Conservation (phyloP, 2,113 vertebrate genomes). For the Oncorhynchus masou region DNA sequence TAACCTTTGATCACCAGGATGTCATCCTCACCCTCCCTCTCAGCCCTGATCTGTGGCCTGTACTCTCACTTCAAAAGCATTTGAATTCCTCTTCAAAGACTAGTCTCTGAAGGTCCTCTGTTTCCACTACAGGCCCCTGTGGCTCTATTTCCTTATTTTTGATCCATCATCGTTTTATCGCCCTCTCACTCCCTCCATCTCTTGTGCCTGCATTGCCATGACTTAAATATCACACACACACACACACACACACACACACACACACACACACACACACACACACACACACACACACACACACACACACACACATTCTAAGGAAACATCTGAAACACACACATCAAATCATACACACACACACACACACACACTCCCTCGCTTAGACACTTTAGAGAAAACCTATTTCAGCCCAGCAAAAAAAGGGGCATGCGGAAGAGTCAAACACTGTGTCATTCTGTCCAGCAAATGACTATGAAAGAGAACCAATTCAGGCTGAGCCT, state of each 20-base stretch:
- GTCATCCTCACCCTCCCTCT: background rate
- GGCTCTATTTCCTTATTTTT: constrained; percentile 12
- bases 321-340: too few species aligned
- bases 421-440: too few species aligned
- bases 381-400: too few species aligned
- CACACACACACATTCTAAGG: constrained; percentile 10
- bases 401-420: too few species aligned
- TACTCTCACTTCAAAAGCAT: background rate
- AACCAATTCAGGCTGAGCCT: too few species aligned
- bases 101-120: constrained; percentile 37
- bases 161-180: constrained; percentile 35
- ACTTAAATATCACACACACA: constrained; percentile 11
- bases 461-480: too few species aligned
- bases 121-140: constrained; percentile 23
- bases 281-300: too few species aligned
- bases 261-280: background rate
- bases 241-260: background rate
- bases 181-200: constrained; percentile 22
- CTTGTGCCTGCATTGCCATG: constrained; percentile 1
- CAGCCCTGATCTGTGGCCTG: background rate
- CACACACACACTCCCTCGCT: background rate
- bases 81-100: constrained; percentile 41
- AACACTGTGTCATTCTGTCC: too few species aligned
- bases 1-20: constrained; percentile 33
- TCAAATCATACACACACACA: background rate